Evolutionary conservation across 2,797 vertebrate species (phyloP), one percentile per base, ranked within the genome.

Genomic region (Acropternis orthonyx): DNA sequence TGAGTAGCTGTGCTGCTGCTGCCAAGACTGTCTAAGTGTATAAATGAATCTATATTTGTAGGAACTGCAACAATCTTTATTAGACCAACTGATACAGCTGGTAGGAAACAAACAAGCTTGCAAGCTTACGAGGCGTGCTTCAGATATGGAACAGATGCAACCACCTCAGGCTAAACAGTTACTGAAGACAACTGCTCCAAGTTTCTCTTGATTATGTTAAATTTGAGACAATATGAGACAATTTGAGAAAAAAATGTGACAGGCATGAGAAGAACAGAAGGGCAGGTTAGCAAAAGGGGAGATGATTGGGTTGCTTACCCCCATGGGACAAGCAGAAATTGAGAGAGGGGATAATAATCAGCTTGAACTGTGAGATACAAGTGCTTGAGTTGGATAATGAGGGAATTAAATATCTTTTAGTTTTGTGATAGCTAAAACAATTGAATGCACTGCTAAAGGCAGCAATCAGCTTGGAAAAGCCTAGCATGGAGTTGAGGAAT

Each of bases 51-150:
- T 93, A 65, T 88, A 81, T 88, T 86, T 95, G 69, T 59, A 68
- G 58, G 39, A 95, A 41, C 46, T 90, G 58, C 54, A 93, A 92
- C 78, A 80, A 90, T 86, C 85, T 93, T 95, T 95, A 94, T 89
- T 78, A 92, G 69, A 78, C 39, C n/a, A 78, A 68, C 76, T 92
- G 88, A 92, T 93, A 84, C 46, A 95, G 66, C 92, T 93, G 88
- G 69, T 94, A 88, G 85, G 71, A 93, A 95, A 62, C 61, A 83
- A 91, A 77, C 2, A 20, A 23, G 18, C 51, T 95, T 72, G 11
- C 36, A 94, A 69, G 59, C 51, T 78, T 76, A 78, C 66, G 75
- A 86, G 73, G 24, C 43, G 43, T 81, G 66, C 36, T 84, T 69
- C 55, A 78, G 44, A 79, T 75, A 80, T 92, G 76, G 69, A 96